Percentiles rank a stretch among this genome's conserved stretches.
phyloP scores from a whole-genome alignment of 2,113 vertebrate genomes.

The Podarcis cretensis region DNA sequence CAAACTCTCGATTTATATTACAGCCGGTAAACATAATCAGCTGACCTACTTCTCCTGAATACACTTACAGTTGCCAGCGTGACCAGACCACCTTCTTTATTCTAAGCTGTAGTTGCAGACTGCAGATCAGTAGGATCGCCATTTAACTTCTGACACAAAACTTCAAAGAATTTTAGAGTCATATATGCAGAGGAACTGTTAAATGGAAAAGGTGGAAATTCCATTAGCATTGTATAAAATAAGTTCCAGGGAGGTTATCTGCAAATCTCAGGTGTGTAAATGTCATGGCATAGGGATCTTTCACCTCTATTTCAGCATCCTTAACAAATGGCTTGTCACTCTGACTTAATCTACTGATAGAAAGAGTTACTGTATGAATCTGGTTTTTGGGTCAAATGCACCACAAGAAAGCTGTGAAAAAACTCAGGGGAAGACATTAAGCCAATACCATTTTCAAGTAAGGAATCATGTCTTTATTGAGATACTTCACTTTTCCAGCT shows the following conservation, averaged over 20 bases:
- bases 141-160: constrained; percentile 50
- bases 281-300: not conserved
- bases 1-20: constrained; percentile 64
- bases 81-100: constrained; percentile 58
- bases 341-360: not conserved
- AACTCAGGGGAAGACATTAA: no score
- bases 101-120: constrained; percentile 42
- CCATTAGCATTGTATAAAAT: constrained; percentile 30
- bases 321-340: constrained; percentile 15
- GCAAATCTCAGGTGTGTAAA: not conserved
- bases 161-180: constrained; percentile 48
- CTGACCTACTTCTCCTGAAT: constrained; percentile 43
- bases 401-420: not conserved
- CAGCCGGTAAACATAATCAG: constrained; percentile 61
- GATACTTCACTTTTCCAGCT: not conserved
- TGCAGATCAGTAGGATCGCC: constrained; percentile 5
- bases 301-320: not conserved
- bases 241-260: constrained; percentile 7
- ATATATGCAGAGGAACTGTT: constrained; percentile 36
- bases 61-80: constrained; percentile 52
- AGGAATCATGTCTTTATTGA: no score
- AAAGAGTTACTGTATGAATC: no score
- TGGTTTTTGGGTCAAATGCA: not conserved
- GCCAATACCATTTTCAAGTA: no score
- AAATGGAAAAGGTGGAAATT: constrained; percentile 21